These are phyloP conservation scores for Anoplius nigerrimus DNA, from an alignment of 2,888 invertebrate genomes.

Conservation along the genomic window DNA sequence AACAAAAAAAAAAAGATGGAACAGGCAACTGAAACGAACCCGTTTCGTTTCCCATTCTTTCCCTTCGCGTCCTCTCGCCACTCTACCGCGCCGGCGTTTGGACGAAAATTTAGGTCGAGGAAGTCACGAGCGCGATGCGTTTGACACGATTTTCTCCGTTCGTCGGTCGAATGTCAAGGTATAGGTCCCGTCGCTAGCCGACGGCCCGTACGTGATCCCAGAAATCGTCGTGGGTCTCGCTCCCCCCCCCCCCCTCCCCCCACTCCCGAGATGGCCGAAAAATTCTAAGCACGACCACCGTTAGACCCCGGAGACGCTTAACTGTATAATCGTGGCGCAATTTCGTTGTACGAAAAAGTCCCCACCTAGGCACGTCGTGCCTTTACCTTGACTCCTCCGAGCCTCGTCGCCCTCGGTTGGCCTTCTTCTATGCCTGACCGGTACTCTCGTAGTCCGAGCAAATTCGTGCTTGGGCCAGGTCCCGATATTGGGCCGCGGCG, in stretches of 20 bases:
- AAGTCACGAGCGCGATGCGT: constrained; percentile 50
- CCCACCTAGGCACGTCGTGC: constrained; percentile 1
- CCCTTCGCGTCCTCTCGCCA: neutral
- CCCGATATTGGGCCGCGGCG: neutral
- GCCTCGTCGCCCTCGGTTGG: constrained; percentile 24
- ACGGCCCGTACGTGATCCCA: neutral
- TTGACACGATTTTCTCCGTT: constrained; percentile 55
- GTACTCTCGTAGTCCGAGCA: too few relatives aligned
- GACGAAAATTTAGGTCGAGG: constrained; percentile 46
- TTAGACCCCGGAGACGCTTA: constrained; percentile 67
- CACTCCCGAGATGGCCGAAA: constrained; percentile 60
- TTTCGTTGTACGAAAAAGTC: constrained; percentile 31
- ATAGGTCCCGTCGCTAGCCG: constrained; percentile 34
- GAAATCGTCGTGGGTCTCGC: too few relatives aligned
- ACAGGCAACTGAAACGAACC: too few relatives aligned
- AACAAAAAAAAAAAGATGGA: too few relatives aligned
- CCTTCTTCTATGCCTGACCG: too few relatives aligned
- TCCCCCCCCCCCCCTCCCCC: too few relatives aligned
- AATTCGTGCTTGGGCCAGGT: constrained; percentile 1
- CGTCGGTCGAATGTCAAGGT: constrained; percentile 58
- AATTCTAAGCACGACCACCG: constrained; percentile 66
- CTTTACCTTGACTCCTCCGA: neutral
- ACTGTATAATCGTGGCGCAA: constrained; percentile 64
- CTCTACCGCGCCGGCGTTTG: neutral
- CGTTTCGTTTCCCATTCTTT: neutral